These are phyloP conservation scores for Tetrax tetrax DNA, from an alignment of 2,113 vertebrate species.

Conservation along the genomic window DNA sequence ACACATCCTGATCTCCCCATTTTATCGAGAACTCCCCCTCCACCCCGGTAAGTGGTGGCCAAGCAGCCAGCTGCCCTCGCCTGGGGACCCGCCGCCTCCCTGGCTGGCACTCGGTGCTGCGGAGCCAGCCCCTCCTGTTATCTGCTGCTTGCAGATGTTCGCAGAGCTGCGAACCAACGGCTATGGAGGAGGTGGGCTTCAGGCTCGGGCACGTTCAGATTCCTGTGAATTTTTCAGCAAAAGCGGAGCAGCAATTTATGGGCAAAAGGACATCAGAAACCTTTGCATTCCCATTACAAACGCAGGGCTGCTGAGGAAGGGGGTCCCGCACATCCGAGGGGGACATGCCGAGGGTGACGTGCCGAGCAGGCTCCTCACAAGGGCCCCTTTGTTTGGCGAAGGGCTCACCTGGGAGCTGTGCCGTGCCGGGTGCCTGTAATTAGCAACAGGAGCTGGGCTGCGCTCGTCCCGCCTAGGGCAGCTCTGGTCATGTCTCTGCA, in stretches of 20 bases:
- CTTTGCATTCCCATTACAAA: background rate
- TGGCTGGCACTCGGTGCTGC: background rate
- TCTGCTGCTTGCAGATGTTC: background rate
- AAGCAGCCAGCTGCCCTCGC: background rate
- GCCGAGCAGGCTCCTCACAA: background rate
- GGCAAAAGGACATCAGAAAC: background rate
- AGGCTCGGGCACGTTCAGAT: background rate
- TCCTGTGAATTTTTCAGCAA: background rate
- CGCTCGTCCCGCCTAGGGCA: background rate
- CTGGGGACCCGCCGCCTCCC: background rate
- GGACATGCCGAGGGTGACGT: background rate
- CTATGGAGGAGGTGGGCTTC: rapidly evolving
- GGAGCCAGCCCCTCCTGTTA: background rate
- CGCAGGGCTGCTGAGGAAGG: background rate
- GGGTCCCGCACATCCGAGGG: background rate
- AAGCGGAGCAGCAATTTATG: background rate
- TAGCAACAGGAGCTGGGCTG: background rate
- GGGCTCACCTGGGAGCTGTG: background rate
- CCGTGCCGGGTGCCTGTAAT: background rate
- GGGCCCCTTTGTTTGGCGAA: background rate
- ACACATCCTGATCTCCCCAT: background rate
- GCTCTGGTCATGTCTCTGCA: conserved; percentile 13
- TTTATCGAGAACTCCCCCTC: background rate
- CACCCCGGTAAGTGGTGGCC: background rate
- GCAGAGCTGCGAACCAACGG: rapidly evolving